These are phyloP conservation scores for Porites rus DNA, from an alignment of 92 coral and sea anemone species.

Conservation along the genomic window DNA sequence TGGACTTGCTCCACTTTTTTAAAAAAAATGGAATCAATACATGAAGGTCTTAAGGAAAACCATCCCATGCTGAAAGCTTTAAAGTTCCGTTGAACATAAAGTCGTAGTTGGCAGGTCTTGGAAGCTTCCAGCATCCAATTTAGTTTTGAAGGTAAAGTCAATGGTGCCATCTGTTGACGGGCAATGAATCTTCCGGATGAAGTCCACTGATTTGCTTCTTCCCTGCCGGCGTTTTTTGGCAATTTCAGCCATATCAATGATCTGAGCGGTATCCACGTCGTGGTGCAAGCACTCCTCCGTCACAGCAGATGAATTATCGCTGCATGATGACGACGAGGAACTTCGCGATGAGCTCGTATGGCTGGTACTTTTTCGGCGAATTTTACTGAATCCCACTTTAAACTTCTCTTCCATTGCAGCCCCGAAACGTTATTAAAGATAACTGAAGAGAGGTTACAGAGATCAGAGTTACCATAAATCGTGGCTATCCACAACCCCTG, in stretches of 20 bases:
- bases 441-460: background rate
- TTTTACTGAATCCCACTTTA: background rate
- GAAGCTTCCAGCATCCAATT: constrained; percentile 45
- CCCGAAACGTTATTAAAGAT: background rate
- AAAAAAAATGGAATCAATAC: background rate
- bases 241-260: constrained; percentile 38
- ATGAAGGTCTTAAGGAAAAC: background rate
- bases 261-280: constrained; percentile 20
- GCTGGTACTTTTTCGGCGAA: constrained; percentile 12
- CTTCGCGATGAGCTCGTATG: constrained; percentile 27
- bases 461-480: background rate
- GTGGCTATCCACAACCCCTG: background rate
- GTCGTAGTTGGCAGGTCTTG: constrained; percentile 47
- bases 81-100: constrained; percentile 51
- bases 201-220: constrained; percentile 43
- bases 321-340: constrained; percentile 28
- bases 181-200: constrained; percentile 13
- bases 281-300: background rate
- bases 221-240: constrained; percentile 36
- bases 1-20: background rate
- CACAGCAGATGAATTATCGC: constrained; percentile 7
- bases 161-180: constrained; percentile 20
- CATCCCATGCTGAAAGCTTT: background rate
- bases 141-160: constrained; percentile 2
- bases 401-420: constrained; percentile 26